These are phyloP conservation scores for Macrosiphum euphorbiae DNA, from an alignment of 2,888 invertebrate genomes.

Conservation along the genomic window DNA sequence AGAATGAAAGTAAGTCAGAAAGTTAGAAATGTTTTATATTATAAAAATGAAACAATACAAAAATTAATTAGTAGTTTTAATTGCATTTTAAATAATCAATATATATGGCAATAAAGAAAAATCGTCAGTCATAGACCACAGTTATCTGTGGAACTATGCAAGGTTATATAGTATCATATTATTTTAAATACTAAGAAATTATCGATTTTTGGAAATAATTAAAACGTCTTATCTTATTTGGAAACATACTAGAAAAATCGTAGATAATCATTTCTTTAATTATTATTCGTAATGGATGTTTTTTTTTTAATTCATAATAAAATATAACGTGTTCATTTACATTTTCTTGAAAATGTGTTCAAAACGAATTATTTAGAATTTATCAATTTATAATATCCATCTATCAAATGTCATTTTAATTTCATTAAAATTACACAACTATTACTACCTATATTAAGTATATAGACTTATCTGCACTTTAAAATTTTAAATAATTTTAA, in stretches of 20 bases:
- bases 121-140: background rate
- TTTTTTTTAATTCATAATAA: background rate
- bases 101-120: background rate
- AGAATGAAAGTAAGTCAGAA: background rate
- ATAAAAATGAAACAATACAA: background rate
- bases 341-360: background rate
- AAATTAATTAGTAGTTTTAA: background rate
- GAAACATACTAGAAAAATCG: background rate
- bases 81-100: background rate
- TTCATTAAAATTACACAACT: background rate
- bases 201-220: slow-evolving; percentile 2
- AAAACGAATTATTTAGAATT: background rate
- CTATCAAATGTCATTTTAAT: background rate
- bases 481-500: background rate
- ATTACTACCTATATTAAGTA: background rate
- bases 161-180: background rate
- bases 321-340: background rate
- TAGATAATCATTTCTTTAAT: background rate
- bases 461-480: background rate
- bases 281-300: background rate
- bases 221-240: background rate
- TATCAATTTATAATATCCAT: background rate
- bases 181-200: background rate
- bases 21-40: background rate
- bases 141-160: background rate